Base-by-base conservation (phyloP, 2,797 vertebrate genomes). In the Lophura swinhoii region DNA sequence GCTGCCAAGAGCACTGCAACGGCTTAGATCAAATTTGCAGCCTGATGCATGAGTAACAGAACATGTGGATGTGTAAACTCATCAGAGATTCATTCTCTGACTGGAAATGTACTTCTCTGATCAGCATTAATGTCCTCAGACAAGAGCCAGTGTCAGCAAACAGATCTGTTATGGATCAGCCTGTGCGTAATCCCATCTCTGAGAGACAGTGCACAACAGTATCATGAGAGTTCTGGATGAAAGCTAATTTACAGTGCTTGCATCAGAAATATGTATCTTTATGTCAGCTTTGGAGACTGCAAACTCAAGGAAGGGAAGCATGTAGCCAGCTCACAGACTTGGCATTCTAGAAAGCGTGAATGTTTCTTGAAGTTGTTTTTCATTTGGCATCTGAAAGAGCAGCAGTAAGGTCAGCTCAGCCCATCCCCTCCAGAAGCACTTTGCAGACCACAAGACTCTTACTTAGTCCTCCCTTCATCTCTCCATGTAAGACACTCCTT, bases 61-160 rank as follows among this genome's bases (percentile, higher is more conserved):
- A 56, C 71, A 79, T 0, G 4, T 37, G 56, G 37, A 78, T 31
- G 69, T 1, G 6, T 59, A 59, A 94, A 87, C 76, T 78, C 66
- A 82, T 66, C 91, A 72, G 41, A 81, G 81, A 59, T 26, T 70
- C 0, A 0, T 37, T 62, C 82, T 80, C 88, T 95, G 79, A 70
- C 79, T 88, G 92, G 76, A 91, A 94, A 83, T 92, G 16, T 70
- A 76, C 87, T 87, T 67, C 73, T 95, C 82, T 93, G 84, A 62
- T 73, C 76, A 91, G 59, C 70, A 46, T 26, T 84, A 51, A 81
- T 23, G 48, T 53, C 67, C 67, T 85, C 87, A 84, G 67, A 83
- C 0, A 1, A 84, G 63, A 81, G 87, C 82, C 84, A 76, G 39
- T 90, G 87, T 87, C 94, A 90, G 87, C 62, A 89, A 94, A 94